These are phyloP conservation scores for Parascotia fuliginaria DNA, from an alignment of 2,888 invertebrate genomes.

Conservation along the genomic window DNA sequence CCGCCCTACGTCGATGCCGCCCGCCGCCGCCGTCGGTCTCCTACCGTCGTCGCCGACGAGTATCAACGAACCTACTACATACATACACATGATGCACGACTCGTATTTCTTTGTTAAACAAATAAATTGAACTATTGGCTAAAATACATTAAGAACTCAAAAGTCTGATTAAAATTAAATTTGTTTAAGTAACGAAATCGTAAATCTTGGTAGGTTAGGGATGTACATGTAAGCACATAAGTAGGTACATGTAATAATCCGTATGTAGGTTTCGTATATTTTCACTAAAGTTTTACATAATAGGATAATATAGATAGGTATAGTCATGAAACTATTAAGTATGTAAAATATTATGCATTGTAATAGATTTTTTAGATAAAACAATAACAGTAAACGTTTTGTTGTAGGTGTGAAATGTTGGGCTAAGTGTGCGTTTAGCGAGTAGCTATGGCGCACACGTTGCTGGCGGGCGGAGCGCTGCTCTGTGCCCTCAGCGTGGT, in stretches of 20 bases:
- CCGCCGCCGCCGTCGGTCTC: slow-evolving; percentile 41
- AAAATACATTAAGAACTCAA: not conserved
- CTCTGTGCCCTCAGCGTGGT: slow-evolving; percentile 68
- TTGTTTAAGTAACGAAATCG: too few species aligned
- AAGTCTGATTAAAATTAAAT: too few species aligned
- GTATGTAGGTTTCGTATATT: too few species aligned
- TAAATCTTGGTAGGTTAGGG: too few species aligned
- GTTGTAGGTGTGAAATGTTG: slow-evolving; percentile 75
- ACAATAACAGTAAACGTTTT: slow-evolving; percentile 10
- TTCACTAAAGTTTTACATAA: too few species aligned
- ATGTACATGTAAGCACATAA: too few species aligned
- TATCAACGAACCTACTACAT: slow-evolving; percentile 31
- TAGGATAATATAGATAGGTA: too few species aligned
- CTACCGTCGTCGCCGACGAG: slow-evolving; percentile 45
- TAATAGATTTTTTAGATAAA: too few species aligned
- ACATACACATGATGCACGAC: slow-evolving; percentile 24
- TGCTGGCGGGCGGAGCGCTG: slow-evolving; percentile 74
- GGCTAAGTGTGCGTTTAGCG: slow-evolving; percentile 58
- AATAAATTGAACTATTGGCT: not conserved
- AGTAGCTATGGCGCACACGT: slow-evolving; percentile 69
- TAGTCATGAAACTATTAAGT: too few species aligned
- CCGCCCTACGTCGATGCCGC: slow-evolving; percentile 70
- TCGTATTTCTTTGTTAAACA: not conserved
- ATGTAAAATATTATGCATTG: too few species aligned
- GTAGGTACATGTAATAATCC: too few species aligned